These are phyloP conservation scores for Anarsia innoxiella DNA, from an alignment of 2,888 invertebrate genomes.

Conservation along the genomic window DNA sequence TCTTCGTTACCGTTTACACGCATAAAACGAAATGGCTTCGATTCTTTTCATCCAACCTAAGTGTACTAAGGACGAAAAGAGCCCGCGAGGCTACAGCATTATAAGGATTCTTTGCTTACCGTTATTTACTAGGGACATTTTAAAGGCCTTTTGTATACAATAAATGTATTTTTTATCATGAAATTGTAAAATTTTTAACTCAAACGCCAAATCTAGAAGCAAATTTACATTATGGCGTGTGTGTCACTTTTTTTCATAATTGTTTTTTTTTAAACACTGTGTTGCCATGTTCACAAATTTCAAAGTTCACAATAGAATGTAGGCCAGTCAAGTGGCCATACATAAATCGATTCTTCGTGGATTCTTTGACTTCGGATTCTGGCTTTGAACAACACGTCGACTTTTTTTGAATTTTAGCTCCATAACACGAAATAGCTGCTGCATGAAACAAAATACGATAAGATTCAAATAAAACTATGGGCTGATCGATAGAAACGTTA, in stretches of 20 bases:
- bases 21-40: slow-evolving; percentile 67
- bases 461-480: no score
- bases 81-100: slow-evolving; percentile 23
- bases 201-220: slow-evolving; percentile 71
- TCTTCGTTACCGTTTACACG: slow-evolving; percentile 42
- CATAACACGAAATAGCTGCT: no score
- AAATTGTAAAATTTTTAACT: slow-evolving; percentile 57
- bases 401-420: no score
- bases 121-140: slow-evolving; percentile 63
- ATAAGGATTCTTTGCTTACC: slow-evolving; percentile 50
- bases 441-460: no score
- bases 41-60: slow-evolving; percentile 65
- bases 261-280: slow-evolving; percentile 41
- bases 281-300: no score
- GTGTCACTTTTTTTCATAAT: slow-evolving; percentile 65
- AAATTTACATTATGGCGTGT: slow-evolving; percentile 75
- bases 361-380: no score
- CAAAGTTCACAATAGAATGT: no score
- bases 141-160: slow-evolving; percentile 54
- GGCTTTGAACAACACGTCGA: no score
- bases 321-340: no score
- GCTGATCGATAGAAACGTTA: no score
- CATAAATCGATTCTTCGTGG: no score
- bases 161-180: slow-evolving; percentile 47
- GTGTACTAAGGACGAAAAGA: no score